Evolutionary conservation across 2,888 invertebrate genomes (phyloP).

Genomic region (Drosophila hamatofila): DNA sequence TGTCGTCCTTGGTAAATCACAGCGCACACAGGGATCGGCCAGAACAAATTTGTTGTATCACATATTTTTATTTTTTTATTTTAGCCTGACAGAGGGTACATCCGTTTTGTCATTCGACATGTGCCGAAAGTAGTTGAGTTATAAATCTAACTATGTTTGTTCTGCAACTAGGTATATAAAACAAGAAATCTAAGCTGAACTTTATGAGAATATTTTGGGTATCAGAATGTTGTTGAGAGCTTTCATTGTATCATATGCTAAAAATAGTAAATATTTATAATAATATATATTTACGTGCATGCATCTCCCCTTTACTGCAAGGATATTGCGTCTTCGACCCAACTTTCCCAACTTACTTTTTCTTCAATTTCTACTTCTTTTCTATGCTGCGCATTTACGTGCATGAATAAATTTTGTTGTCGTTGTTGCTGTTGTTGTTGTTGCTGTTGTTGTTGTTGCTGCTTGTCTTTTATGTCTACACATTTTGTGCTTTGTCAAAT

Average conservation of each 20-base stretch:
- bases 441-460: constrained; percentile 12
- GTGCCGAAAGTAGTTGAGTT: neutral
- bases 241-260: no score
- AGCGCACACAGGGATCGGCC: constrained; percentile 31
- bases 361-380: constrained; percentile 17
- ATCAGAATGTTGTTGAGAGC: no score
- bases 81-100: neutral
- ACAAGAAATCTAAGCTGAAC: no score
- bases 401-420: constrained; percentile 72
- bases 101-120: neutral
- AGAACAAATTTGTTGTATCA: constrained; percentile 54
- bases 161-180: no score
- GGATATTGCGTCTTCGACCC: constrained; percentile 4
- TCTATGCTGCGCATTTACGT: constrained; percentile 67
- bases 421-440: constrained; percentile 2
- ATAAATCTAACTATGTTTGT: no score
- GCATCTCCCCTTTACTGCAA: neutral
- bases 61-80: constrained; percentile 37
- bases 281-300: no score
- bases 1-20: constrained; percentile 71
- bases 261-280: no score
- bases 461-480: constrained; percentile 62
- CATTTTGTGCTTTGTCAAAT: constrained; percentile 77
- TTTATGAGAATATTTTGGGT: no score
- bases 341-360: constrained; percentile 2